These are phyloP conservation scores for Orthosia cruda DNA, from an alignment of 2,888 invertebrate species.

Conservation along the genomic window DNA sequence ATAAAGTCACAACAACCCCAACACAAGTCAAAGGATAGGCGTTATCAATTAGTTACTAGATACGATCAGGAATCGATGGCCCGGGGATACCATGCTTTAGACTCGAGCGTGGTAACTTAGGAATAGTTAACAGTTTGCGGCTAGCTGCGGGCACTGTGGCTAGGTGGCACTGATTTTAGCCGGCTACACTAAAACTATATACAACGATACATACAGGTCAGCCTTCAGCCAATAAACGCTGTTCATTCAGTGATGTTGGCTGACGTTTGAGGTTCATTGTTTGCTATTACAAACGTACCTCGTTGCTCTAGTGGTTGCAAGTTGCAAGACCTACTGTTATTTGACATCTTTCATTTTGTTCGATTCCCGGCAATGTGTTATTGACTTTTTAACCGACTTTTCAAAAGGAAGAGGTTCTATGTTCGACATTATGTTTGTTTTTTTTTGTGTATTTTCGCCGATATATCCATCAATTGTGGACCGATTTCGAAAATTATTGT, in stretches of 20 bases:
- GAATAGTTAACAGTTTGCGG: constrained; percentile 42
- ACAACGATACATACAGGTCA: constrained; percentile 5
- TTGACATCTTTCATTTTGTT: no score
- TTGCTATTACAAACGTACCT: neutral
- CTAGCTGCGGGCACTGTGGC: constrained; percentile 16
- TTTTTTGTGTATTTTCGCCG: no score
- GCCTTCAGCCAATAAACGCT: constrained; percentile 18
- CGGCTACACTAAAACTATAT: constrained; percentile 6
- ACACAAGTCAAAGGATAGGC: neutral
- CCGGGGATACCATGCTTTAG: constrained; percentile 12
- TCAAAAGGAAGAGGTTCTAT: no score
- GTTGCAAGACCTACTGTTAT: no score
- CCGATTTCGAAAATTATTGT: no score
- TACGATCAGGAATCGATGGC: constrained; percentile 22
- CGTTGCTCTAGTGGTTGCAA: no score
- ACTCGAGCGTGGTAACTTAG: constrained; percentile 28
- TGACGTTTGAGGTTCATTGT: neutral
- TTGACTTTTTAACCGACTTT: no score
- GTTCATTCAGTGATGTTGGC: constrained; percentile 11
- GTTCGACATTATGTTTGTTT: no score
- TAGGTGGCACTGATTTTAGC: constrained; percentile 25
- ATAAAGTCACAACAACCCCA: neutral
- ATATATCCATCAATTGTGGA: no score
- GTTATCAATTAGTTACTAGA: constrained; percentile 8
- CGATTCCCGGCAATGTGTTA: no score